Conservation (phyloP, 1,140 invertebrate genomes). For the Solenopsis invicta region DNA sequence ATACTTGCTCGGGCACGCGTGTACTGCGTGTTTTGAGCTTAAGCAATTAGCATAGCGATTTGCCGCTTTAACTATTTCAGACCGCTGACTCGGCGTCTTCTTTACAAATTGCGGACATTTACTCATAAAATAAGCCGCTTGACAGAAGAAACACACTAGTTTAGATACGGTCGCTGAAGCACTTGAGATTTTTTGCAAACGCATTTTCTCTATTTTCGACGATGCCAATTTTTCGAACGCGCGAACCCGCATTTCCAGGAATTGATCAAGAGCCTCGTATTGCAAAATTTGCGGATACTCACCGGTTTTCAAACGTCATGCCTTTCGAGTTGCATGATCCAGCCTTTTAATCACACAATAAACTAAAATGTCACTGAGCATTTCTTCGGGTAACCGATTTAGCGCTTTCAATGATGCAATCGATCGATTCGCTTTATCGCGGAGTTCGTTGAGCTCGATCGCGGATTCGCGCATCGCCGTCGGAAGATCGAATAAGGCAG, state of each 20-base stretch:
- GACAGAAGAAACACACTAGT: rapidly evolving
- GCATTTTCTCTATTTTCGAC: too few species aligned
- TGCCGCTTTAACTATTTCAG: rapidly evolving
- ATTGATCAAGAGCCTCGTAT: too few species aligned
- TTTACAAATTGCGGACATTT: background rate
- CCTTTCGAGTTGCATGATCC: background rate
- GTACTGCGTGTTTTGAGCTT: background rate
- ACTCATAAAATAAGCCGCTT: background rate
- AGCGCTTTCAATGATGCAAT: background rate
- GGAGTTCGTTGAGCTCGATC: background rate
- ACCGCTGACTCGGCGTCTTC: background rate
- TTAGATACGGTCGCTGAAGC: too few species aligned
- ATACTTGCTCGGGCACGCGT: background rate
- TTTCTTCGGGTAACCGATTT: background rate
- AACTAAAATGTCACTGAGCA: background rate
- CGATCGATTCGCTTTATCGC: background rate
- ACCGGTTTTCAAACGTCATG: background rate
- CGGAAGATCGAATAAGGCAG: background rate
- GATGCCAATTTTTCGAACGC: too few species aligned
- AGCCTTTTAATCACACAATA: background rate
- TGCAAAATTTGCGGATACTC: too few species aligned
- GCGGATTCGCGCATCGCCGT: too few species aligned
- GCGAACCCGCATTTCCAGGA: too few species aligned
- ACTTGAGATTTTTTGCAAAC: too few species aligned
- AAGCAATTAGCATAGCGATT: background rate